A percentile compares a stretch with the other conserved stretches of the same genome.
These are phyloP conservation scores for Botrylloides violaceus DNA, from an alignment of 23 tunicate species.

Conservation along the genomic window DNA sequence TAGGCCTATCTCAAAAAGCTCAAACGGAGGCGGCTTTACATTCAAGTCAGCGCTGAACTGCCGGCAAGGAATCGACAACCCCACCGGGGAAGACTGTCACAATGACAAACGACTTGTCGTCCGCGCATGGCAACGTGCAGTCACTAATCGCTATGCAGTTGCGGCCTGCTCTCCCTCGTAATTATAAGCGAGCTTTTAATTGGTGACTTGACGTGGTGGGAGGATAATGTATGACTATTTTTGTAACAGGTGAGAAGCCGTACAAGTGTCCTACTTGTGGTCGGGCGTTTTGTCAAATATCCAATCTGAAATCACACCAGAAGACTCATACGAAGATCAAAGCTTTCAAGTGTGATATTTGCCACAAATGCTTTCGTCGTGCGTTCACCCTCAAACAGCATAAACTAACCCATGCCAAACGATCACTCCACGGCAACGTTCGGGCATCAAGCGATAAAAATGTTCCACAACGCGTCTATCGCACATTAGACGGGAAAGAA, in stretches of 20 bases:
- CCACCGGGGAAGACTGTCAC: too few species aligned
- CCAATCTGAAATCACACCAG: constrained; percentile 89
- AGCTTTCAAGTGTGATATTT: constrained; percentile 70
- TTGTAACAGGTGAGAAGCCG: constrained; percentile 87
- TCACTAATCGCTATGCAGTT: too few species aligned
- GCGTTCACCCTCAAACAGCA: constrained; percentile 92
- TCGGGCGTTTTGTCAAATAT: constrained; percentile 95
- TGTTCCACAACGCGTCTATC: neutral
- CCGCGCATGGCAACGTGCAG: too few species aligned
- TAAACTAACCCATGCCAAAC: constrained; percentile 48
- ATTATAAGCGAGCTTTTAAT: too few species aligned
- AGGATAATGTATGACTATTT: neutral
- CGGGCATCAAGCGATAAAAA: neutral
- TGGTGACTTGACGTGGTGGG: too few species aligned
- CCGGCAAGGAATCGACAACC: too few species aligned
- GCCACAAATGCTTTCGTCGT: constrained; percentile 78
- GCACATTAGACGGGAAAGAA: neutral
- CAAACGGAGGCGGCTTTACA: too few species aligned
- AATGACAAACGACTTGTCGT: too few species aligned
- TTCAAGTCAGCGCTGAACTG: too few species aligned
- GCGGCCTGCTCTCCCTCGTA: too few species aligned
- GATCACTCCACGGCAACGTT: neutral
- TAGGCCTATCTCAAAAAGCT: too few species aligned
- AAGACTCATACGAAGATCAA: constrained; percentile 92
- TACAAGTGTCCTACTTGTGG: constrained; percentile 89